A percentile compares a stretch with the other conserved stretches of the same genome.
These are phyloP conservation scores for Otocyon megalotis DNA, from an alignment of 2,113 vertebrate genomes.

Conservation along the genomic window DNA sequence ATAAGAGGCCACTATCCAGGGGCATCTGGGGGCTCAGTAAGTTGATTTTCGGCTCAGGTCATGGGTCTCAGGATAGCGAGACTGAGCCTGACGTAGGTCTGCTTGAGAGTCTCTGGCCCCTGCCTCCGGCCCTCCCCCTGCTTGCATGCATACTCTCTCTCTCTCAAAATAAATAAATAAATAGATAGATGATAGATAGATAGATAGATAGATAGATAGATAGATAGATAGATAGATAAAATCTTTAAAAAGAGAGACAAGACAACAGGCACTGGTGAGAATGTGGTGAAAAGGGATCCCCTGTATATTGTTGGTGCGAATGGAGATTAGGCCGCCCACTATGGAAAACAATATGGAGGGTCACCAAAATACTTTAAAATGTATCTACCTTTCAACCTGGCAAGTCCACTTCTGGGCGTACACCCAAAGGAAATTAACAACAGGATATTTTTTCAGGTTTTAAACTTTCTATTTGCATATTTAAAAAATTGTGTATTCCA, in stretches of 20 bases:
- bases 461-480: not conserved
- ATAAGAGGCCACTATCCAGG: not conserved
- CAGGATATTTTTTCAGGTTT: not conserved
- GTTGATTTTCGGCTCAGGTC: not conserved
- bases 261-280: not conserved
- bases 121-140: not conserved
- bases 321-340: not conserved
- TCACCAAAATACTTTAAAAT: not conserved
- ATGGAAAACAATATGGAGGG: not conserved
- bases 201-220: not conserved
- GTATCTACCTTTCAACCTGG: not conserved
- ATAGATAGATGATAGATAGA: too few species aligned
- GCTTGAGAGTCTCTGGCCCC: not conserved
- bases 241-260: not conserved
- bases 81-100: not conserved
- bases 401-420: not conserved
- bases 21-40: not conserved
- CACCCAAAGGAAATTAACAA: not conserved
- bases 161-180: not conserved
- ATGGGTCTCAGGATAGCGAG: accelerated
- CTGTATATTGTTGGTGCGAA: not conserved
- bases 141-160: not conserved
- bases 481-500: not conserved
- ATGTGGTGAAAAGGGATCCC: not conserved
- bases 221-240: not conserved